A percentile compares a stretch with the other conserved stretches of the same genome.
These are phyloP conservation scores for Chrysolina americana DNA, from an alignment of 2,888 invertebrate genomes.

Conservation along the genomic window DNA sequence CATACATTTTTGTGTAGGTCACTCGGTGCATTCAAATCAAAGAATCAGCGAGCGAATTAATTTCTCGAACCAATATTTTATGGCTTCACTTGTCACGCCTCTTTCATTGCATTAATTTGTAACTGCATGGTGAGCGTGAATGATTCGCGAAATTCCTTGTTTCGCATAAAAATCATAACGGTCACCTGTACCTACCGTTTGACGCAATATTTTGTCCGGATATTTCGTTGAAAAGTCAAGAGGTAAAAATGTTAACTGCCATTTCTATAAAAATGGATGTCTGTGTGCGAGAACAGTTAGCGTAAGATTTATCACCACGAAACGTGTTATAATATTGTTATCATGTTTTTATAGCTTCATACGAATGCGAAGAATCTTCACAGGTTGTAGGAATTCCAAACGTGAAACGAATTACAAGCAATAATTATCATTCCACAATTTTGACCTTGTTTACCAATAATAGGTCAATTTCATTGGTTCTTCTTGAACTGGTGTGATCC, in stretches of 20 bases:
- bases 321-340: constrained; percentile 10
- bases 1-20: background rate
- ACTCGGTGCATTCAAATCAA: background rate
- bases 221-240: constrained; percentile 1
- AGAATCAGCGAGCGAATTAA: background rate
- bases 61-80: background rate
- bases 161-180: background rate
- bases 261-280: background rate
- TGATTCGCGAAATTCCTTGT: background rate
- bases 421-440: background rate
- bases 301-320: background rate
- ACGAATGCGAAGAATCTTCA: background rate
- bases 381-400: background rate
- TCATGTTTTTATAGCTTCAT: background rate
- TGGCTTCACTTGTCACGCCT: background rate
- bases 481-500: too few relatives aligned
- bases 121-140: background rate
- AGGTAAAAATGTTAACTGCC: constrained; percentile 4
- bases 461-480: background rate
- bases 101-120: background rate
- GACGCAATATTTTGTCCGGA: background rate
- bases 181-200: background rate
- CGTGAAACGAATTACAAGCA: background rate
- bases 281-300: background rate
- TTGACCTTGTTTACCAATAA: background rate